Base-by-base conservation (phyloP, 2,888 invertebrate species). In the Melanotus villosus region DNA sequence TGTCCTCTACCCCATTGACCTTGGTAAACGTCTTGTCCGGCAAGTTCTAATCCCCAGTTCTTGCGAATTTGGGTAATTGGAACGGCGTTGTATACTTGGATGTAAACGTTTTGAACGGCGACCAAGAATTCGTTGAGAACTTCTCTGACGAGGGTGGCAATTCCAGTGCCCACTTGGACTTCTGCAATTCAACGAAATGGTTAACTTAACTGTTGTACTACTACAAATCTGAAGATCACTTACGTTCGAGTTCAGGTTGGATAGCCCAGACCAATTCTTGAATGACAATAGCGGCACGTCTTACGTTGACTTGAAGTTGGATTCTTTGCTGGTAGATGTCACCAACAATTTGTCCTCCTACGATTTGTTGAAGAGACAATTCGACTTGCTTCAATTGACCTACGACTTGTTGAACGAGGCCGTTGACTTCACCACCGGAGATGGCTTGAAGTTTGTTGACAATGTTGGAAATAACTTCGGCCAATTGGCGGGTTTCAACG, bases 371-470 rank as follows among this genome's bases (percentile, higher is more conserved):
- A 4, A 64, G 16, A 9, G 10, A 0, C 10, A 68, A 41, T 18
- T 68, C 57, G 50, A 63, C 38, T 9, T 47, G 36, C 30, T 64
- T 68, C n/a, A 68, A 34, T 59, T 68, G 57, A 0, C 3, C 14
- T 1, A 45, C 57, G 1, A 68, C 38, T 57, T 57, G 43, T 18
- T 34, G 43, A 12, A 68, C 16, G 14, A 57, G 12, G 0, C 26
- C 36, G n/a, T 47, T 36, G 36, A 21, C 10, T 56, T 56, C n/a
- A 16, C 36, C 38, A 45, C 38, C 45, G 9, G 32, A 12, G 7
- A 38, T 12, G 5, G 38, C 21, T 52, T 52, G 57, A 14, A 63
- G 54, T 32, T 50, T 43, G 12, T 58, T 52, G 34, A 68, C 26
- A 30, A 68, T 64, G 58, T 36, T 36, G 3, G 56, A 21, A 7